These are phyloP conservation scores for Synergus japonicus DNA, from an alignment of 2,888 invertebrate genomes.

Conservation along the genomic window DNA sequence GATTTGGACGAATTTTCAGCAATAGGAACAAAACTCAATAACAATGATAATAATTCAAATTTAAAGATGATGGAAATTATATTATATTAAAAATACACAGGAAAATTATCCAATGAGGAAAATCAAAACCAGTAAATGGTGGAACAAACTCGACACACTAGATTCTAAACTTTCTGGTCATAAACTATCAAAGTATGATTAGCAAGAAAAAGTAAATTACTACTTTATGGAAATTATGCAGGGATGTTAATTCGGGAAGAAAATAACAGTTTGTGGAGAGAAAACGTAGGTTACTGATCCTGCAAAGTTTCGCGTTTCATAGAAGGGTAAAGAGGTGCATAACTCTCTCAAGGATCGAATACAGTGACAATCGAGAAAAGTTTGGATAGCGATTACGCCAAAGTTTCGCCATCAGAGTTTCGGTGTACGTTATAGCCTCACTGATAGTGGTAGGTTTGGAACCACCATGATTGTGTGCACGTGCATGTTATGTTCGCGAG, in stretches of 20 bases:
- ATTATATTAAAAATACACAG: background rate
- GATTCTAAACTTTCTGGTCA: background rate
- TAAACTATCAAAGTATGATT: background rate
- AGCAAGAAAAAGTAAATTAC: background rate
- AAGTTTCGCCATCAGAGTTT: slow-evolving; percentile 53
- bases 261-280: slow-evolving; percentile 6
- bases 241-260: background rate
- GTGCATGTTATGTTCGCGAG: slow-evolving; percentile 52
- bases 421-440: slow-evolving; percentile 39
- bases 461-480: slow-evolving; percentile 39
- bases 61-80: background rate
- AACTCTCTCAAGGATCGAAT: slow-evolving; percentile 32
- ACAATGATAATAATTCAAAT: background rate
- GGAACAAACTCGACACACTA: too few relatives aligned
- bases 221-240: background rate
- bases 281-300: background rate
- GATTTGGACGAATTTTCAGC: background rate
- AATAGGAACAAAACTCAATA: background rate
- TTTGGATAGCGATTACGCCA: slow-evolving; percentile 47
- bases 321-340: background rate
- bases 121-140: background rate
- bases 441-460: slow-evolving; percentile 23
- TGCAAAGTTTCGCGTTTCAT: background rate
- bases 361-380: slow-evolving; percentile 45
- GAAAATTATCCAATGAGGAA: background rate